Evolutionary conservation across 2,888 invertebrate genomes (phyloP), one percentile per base, ranked within the genome.

Genomic region (Crepidodera aurea): DNA sequence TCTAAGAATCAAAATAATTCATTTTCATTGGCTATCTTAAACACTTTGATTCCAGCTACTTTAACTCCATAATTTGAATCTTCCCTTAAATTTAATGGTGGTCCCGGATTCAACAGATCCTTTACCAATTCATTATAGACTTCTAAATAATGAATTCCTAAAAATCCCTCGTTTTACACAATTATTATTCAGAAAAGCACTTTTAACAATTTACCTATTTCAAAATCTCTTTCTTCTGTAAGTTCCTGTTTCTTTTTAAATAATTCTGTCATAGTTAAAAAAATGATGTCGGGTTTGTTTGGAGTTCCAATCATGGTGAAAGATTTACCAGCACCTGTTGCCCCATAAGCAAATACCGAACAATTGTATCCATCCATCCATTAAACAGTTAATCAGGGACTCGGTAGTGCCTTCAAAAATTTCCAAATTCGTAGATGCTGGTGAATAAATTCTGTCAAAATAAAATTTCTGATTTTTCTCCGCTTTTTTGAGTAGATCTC

Each of bases 301-400:
- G 83, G 84, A 65, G 83, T 89, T 0, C 97, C 96, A 42, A 96
- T 84, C 96, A 97, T 97, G 0, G 96, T 97, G 76, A 89, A 91
- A 0, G 97, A 97, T 81, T 97, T 97, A 0, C 97, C 97, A 4
- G 96, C 94, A 0, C 97, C 97, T n/a, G n/a, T n/a, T n/a, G n/a
- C n/a, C n/a, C n/a, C n/a, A n/a, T n/a, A n/a, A n/a, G n/a, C n/a
- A n/a, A n/a, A n/a, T n/a, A n/a, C n/a, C n/a, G n/a, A n/a, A n/a
- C n/a, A n/a, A n/a, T n/a, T n/a, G n/a, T n/a, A n/a, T n/a, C n/a
- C 81, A 57, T 79, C 75, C 80, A 81, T 81, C 5, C n/a, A n/a
- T n/a, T n/a, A 96, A 83, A 1, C 89, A 87, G 39, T 85, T 81
- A 10, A 97, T 86, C 58, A 96, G 84, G 60, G 88, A 87, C 74